These are phyloP conservation scores for Metaphire vulgaris DNA, from an alignment of 1,140 invertebrate species.

Conservation along the genomic window DNA sequence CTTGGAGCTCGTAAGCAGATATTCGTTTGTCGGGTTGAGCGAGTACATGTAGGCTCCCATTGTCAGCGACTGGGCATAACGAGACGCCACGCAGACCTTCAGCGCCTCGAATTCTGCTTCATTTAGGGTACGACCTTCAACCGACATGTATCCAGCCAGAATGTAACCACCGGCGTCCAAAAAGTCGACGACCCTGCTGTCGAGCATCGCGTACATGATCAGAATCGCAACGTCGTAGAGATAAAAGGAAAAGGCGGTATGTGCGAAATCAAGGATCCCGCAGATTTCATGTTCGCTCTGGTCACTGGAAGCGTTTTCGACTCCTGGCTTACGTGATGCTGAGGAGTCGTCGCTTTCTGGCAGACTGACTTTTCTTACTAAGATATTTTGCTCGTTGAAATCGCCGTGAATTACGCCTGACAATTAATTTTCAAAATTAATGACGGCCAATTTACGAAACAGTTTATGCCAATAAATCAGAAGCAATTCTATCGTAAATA, in stretches of 20 bases:
- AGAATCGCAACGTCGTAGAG: conserved; percentile 77
- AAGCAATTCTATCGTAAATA: too few relatives aligned
- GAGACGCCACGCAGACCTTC: conserved; percentile 65
- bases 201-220: conserved; percentile 71
- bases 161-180: conserved; percentile 64
- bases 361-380: conserved; percentile 61
- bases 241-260: conserved; percentile 64
- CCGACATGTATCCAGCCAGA: conserved; percentile 65
- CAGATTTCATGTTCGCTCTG: conserved; percentile 35
- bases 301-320: background rate
- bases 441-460: too few relatives aligned
- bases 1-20: conserved; percentile 61
- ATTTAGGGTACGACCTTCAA: conserved; percentile 54
- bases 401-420: conserved; percentile 80
- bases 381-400: conserved; percentile 79
- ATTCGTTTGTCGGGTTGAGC: conserved; percentile 69
- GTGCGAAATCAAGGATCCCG: conserved; percentile 76
- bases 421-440: too few relatives aligned
- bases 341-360: background rate
- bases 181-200: conserved; percentile 54
- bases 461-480: too few relatives aligned
- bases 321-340: too few relatives aligned
- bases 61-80: conserved; percentile 72
- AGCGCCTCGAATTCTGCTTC: conserved; percentile 61
- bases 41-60: conserved; percentile 68